Conservation (phyloP, 2,888 invertebrate genomes). For the Noctua pronuba region DNA sequence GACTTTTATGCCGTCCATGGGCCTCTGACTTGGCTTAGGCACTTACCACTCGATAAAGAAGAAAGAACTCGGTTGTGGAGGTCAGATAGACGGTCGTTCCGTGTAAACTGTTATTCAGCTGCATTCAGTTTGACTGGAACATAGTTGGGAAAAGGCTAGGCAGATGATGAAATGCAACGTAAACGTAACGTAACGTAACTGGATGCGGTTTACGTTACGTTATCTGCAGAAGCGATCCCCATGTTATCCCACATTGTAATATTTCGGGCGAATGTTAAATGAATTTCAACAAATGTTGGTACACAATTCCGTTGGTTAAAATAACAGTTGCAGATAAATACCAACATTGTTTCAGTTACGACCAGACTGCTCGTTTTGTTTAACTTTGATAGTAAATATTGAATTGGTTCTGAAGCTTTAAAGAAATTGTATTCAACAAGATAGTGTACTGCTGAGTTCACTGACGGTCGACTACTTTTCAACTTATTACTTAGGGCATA, state of each 20-base stretch:
- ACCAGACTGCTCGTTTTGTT: slow-evolving; percentile 7
- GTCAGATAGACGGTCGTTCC: background rate
- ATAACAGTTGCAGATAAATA: slow-evolving; percentile 39
- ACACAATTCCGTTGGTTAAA: slow-evolving; percentile 34
- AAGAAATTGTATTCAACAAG: slow-evolving; percentile 1
- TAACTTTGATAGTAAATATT: slow-evolving; percentile 11
- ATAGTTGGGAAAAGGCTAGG: background rate
- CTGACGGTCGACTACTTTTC: too few species aligned
- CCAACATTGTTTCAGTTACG: slow-evolving; percentile 39
- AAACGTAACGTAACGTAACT: background rate
- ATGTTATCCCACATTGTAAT: slow-evolving; percentile 35
- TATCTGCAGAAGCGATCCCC: slow-evolving; percentile 48
- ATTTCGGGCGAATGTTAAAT: slow-evolving; percentile 45
- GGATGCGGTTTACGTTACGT: slow-evolving; percentile 12
- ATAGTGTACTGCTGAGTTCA: background rate
- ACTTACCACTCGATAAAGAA: too few species aligned
- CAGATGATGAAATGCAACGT: background rate
- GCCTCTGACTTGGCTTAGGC: too few species aligned
- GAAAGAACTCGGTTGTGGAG: background rate
- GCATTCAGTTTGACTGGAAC: background rate
- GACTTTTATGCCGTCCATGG: too few species aligned
- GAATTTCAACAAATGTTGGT: slow-evolving; percentile 42
- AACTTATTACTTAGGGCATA: too few species aligned
- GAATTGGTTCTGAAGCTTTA: background rate
- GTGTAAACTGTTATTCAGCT: background rate